A percentile compares a stretch with the other conserved stretches of the same genome.
Evolutionary conservation across 2,888 invertebrate species (phyloP).

Genomic region (Odontocolon sp.): DNA sequence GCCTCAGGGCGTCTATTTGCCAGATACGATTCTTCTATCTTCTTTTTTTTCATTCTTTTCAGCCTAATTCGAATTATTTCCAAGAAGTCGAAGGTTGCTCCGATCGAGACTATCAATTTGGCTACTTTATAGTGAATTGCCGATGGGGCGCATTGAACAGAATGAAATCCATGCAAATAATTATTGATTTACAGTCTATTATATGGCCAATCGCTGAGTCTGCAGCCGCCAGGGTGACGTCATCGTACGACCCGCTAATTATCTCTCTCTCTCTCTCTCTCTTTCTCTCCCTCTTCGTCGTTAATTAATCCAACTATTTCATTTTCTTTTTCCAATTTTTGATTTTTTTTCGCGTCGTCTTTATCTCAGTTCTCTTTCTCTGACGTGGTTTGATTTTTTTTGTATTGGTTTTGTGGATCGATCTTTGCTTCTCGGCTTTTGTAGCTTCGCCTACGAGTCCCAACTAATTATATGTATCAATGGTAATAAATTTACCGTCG

Average conservation of each 20-base stretch:
- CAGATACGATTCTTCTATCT: neutral
- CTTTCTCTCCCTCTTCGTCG: constrained; percentile 44
- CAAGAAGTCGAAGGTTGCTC: neutral
- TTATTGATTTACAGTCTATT: too few species aligned
- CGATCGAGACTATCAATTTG: too few species aligned
- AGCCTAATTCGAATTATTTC: neutral
- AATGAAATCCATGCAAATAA: too few species aligned
- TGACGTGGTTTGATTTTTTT: neutral
- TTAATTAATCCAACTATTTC: constrained; percentile 21
- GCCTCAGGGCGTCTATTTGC: neutral
- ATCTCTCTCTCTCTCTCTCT: constrained; percentile 46
- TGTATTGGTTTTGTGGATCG: neutral
- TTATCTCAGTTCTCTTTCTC: constrained; percentile 2
- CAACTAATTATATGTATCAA: too few species aligned
- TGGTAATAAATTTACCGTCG: too few species aligned
- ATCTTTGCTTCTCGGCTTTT: too few species aligned
- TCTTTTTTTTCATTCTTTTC: too few species aligned
- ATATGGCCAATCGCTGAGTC: constrained; percentile 71
- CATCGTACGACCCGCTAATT: constrained; percentile 52
- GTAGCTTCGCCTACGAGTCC: too few species aligned
- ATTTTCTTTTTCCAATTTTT: constrained; percentile 24
- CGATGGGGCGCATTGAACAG: too few species aligned
- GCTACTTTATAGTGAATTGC: too few species aligned
- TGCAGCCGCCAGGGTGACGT: constrained; percentile 70
- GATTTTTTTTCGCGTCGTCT: neutral